phyloP scores from a whole-genome alignment of 2,888 invertebrate species.

The Drosophila hawaiiensis region DNA sequence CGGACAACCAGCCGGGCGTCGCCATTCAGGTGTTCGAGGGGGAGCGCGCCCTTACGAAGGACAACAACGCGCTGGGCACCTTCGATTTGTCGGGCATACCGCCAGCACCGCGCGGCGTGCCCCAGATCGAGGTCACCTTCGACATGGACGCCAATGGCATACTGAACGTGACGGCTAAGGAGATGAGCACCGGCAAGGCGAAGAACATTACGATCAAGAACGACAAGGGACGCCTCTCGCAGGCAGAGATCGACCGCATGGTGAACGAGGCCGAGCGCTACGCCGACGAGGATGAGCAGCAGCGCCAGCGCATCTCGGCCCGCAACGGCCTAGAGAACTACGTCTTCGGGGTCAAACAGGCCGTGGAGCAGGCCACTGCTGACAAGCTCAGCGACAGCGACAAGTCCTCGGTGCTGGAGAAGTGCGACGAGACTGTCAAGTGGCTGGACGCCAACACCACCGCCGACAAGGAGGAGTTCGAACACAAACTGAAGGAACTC shows the following conservation, averaged over 20 bases:
- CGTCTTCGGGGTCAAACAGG: conserved; percentile 40
- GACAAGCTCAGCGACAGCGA: conserved; percentile 88
- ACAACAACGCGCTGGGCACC: conserved; percentile 38
- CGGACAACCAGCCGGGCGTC: conserved; percentile 44
- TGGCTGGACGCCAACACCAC: conserved; percentile 92
- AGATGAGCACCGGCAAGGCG: conserved; percentile 88
- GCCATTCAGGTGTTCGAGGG: conserved; percentile 39
- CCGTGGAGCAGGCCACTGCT: conserved; percentile 87
- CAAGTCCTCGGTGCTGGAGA: conserved; percentile 88
- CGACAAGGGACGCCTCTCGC: conserved; percentile 92
- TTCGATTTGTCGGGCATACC: conserved; percentile 89
- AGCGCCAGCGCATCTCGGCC: conserved; percentile 38
- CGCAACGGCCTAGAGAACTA: conserved; percentile 33
- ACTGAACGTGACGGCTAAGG: conserved; percentile 93
- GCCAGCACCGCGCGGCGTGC: conserved; percentile 95
- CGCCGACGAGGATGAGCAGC: conserved; percentile 85
- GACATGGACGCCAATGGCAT: conserved; percentile 96
- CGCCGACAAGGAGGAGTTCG: conserved; percentile 91
- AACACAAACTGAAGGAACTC: conserved; percentile 84
- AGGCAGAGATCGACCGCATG: conserved; percentile 93
- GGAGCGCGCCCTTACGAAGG: conserved; percentile 36
- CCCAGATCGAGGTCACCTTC: conserved; percentile 94
- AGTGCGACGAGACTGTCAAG: conserved; percentile 86
- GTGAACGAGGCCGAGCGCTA: conserved; percentile 90
- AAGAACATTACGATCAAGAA: conserved; percentile 93